Evolutionary conservation across 30 jellyfish, hydroid and myxozoan genomes (phyloP).

Genomic region (Cassiopea andromeda): DNA sequence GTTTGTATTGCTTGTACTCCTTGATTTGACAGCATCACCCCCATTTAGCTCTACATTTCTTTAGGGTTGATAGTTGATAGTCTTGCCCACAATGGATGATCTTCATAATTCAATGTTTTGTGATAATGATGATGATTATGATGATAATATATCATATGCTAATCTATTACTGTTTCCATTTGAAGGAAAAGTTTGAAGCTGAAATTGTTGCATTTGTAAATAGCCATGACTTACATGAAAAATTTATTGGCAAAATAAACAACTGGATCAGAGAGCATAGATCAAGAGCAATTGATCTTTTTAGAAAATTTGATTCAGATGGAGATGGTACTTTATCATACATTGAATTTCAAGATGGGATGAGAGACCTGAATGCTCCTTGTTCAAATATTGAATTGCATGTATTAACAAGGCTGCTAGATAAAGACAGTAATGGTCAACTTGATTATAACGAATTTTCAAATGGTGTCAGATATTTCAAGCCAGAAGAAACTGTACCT

Average conservation of each 20-base stretch:
- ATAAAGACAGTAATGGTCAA: constrained; percentile 50
- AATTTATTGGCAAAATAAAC: constrained; percentile 61
- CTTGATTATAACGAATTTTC: constrained; percentile 77
- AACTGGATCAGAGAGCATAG: constrained; percentile 66
- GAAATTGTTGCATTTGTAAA: constrained; percentile 51
- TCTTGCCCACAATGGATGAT: too few species aligned
- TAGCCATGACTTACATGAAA: constrained; percentile 54
- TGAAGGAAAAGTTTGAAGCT: constrained; percentile 65
- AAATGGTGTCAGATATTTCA: constrained; percentile 75
- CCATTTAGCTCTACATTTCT: too few species aligned
- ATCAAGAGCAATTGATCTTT: constrained; percentile 79
- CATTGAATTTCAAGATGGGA: constrained; percentile 80
- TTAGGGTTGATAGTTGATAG: too few species aligned
- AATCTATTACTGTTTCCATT: neutral
- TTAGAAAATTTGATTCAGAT: constrained; percentile 73
- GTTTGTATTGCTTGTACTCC: too few species aligned
- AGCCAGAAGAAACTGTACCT: constrained; percentile 61
- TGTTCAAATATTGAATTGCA: constrained; percentile 65
- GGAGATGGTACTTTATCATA: constrained; percentile 79
- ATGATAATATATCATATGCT: too few species aligned
- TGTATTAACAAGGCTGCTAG: constrained; percentile 72
- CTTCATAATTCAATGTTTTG: too few species aligned
- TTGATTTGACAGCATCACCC: too few species aligned
- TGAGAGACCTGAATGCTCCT: constrained; percentile 87
- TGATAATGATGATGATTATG: too few species aligned